Base-by-base conservation (phyloP, 2,888 invertebrate genomes). In the Odontomyia ornata region DNA sequence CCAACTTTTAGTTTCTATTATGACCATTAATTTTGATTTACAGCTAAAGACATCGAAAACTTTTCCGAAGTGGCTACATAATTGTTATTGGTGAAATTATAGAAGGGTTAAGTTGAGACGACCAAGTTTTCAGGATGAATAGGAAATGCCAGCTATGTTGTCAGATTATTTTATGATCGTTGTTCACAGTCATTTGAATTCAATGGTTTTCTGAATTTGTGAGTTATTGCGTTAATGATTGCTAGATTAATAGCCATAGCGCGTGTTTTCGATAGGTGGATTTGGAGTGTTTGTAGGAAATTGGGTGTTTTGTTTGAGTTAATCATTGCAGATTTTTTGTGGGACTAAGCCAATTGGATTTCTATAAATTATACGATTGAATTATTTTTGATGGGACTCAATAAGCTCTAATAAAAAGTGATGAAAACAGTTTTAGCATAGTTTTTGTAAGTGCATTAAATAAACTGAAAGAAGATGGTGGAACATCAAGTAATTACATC, bases 1-100 rank as follows among this genome's bases (percentile, higher is more conserved):
- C 47, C 4, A 46, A 69, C 36, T n/a, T 30, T 47, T n/a, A 65
- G 25, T 69, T 69, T 47, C 25, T 25, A 60, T 30, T 69, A 69
- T 67, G 67, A 67, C 46, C 67, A 67, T 69, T 69, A 69, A 69
- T 69, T 69, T 69, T 69, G 69, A 69, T 69, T 69, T 69, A 69
- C 69, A 69, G 9, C 69, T 11, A 18, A 47, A 25, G 69, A 69
- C 47, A 69, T 46, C 28, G 23, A 30, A 46, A 69, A 47, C 21
- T 65, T 65, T 36, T 11, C 18, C 25, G 13, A 47, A 69, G 69
- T 69, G 69, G 69, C 46, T 47, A 46, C 15, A 52, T 69, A 69
- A 69, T 69, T 69, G 69, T 69, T 69, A 69, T 46, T 36, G 11
- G 69, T 43, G 46, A 11, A 46, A 69, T 69, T 30, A 47, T 47